These are phyloP conservation scores for Callionymus lyra DNA, from an alignment of 2,113 vertebrate species.

Conservation along the genomic window DNA sequence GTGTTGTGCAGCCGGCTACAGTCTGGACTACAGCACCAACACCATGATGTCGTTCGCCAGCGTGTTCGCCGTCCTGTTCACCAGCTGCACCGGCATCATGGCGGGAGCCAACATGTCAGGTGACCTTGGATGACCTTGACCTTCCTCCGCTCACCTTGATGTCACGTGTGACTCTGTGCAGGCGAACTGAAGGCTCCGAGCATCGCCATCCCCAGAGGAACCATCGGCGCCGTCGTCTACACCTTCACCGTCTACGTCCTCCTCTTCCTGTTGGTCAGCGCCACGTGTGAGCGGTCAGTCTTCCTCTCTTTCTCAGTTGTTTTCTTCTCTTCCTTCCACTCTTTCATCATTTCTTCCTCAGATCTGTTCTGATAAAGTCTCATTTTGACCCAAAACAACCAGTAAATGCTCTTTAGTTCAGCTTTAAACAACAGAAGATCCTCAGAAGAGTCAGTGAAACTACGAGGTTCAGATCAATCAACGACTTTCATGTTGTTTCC, in stretches of 20 bases:
- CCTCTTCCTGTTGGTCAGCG: constrained; percentile 74
- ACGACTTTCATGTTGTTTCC: too few relatives aligned
- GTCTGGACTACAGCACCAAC: constrained; percentile 81
- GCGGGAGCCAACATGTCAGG: constrained; percentile 92
- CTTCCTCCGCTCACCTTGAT: too few relatives aligned
- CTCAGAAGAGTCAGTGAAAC: too few relatives aligned
- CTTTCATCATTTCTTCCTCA: too few relatives aligned
- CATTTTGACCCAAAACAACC: too few relatives aligned
- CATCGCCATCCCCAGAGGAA: constrained; percentile 80
- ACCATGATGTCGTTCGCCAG: constrained; percentile 79
- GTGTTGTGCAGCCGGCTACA: constrained; percentile 66
- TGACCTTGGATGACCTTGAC: too few relatives aligned
- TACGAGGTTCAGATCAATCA: too few relatives aligned
- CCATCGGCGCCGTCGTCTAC: constrained; percentile 75
- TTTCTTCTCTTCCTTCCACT: too few relatives aligned
- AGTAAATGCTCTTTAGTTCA: too few relatives aligned
- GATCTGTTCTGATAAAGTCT: too few relatives aligned
- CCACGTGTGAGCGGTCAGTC: constrained; percentile 77
- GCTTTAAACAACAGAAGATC: too few relatives aligned
- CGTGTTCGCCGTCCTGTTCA: constrained; percentile 84
- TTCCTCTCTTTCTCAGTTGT: too few relatives aligned
- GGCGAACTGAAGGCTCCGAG: constrained; percentile 83
- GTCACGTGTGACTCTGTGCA: constrained; percentile 26
- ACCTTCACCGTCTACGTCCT: constrained; percentile 77
- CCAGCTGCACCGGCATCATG: constrained; percentile 91